Evolutionary conservation across 2,888 invertebrate genomes (phyloP).

Genomic region (Leptopilina drosophilae): DNA sequence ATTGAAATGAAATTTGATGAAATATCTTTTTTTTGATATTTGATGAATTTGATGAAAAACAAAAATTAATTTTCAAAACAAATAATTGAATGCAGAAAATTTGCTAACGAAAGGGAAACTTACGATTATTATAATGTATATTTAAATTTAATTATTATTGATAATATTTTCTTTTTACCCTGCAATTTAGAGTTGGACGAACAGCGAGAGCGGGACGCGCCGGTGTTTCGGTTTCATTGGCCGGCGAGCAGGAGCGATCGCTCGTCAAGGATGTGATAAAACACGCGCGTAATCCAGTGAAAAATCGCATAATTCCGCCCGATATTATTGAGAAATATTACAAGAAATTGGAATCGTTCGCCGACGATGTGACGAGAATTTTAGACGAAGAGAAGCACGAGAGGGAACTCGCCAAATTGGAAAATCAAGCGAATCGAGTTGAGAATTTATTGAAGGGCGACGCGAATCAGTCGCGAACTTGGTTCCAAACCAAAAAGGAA

Average conservation of each 20-base stretch:
- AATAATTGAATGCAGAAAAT: no score
- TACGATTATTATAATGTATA: no score
- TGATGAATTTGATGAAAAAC: no score
- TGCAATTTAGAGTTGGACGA: slow-evolving; percentile 86
- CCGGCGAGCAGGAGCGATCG: slow-evolving; percentile 94
- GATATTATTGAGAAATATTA: slow-evolving; percentile 94
- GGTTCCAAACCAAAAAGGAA: slow-evolving; percentile 93
- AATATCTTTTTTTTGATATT: no score
- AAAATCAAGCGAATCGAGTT: slow-evolving; percentile 88
- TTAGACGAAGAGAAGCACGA: slow-evolving; percentile 91
- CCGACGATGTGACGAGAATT: slow-evolving; percentile 89
- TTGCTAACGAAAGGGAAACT: no score
- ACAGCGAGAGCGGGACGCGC: slow-evolving; percentile 97
- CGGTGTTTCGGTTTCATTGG: slow-evolving; percentile 95
- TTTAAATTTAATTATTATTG: no score
- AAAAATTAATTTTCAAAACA: no score
- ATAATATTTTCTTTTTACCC: no score
- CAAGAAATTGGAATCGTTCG: slow-evolving; percentile 84
- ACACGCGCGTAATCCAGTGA: slow-evolving; percentile 89
- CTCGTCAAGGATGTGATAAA: slow-evolving; percentile 95
- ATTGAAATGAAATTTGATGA: no score
- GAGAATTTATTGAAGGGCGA: slow-evolving; percentile 81
- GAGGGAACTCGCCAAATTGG: slow-evolving; percentile 87
- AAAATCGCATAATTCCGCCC: slow-evolving; percentile 90
- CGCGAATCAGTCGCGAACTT: slow-evolving; percentile 79